Evolutionary conservation across 1,140 invertebrate genomes (phyloP), one percentile per base, ranked within the genome.

Genomic region (Drosophila albomicans): DNA sequence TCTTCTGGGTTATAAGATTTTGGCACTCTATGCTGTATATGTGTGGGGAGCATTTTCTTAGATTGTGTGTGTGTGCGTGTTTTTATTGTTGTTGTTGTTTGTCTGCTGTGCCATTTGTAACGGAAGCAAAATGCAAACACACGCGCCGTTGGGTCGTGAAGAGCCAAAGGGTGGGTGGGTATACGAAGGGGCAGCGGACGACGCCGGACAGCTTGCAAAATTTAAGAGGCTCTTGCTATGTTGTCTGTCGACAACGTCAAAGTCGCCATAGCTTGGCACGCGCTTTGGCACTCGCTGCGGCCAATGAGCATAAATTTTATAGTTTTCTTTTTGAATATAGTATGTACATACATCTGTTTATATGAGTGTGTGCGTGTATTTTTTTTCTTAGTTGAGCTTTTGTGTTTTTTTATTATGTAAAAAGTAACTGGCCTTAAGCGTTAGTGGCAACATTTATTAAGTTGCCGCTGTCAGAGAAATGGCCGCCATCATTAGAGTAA

Each of bases 71-170:
- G 20, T 25, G 20, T 3, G 20, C 20, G 20, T 25, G 20, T 25
- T 25, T 25, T 25, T 25, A 25, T 32, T 38, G 6, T 38, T 38
- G 45, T 71, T 75, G 58, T 65, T 75, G 68, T 67, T 75, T 70
- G 73, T 71, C 61, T 77, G 58, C 46, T 76, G 56, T 76, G 67
- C 62, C 71, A 79, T 73, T 79, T 88, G 82, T 88, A 89, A 89
- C 84, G 84, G 84, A 88, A 88, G 84, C 85, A 75, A 89, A 88
- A 79, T 78, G 85, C 74, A 80, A 79, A 67, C 78, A 82, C 73
- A 73, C 73, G 74, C 69, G 73, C 58, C 66, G 28, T 61, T 79
- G 73, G 20, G 7, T 45, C 38, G 76, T 35, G 32, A 51, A 10
- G n/a, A 15, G 16, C 43, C 25, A 56, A 10, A 64, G 52, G 67